These are phyloP conservation scores for Pteropus rufus DNA, from an alignment of 2,797 vertebrate species.

Conservation along the genomic window DNA sequence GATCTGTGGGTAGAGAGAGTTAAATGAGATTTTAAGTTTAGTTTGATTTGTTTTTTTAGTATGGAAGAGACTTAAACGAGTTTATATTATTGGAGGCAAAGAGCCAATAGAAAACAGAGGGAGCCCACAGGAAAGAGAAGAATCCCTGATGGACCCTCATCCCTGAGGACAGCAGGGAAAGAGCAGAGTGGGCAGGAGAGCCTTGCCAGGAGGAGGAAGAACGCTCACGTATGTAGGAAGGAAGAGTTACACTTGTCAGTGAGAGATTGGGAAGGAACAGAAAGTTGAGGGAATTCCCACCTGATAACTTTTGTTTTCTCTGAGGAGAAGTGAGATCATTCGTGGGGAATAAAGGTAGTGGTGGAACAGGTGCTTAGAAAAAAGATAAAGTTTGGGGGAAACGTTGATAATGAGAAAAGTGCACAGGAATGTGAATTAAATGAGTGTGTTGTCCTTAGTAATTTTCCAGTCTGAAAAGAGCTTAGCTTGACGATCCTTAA, in stretches of 20 bases:
- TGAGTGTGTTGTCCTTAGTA: not conserved
- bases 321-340: not conserved
- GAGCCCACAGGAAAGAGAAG: not conserved
- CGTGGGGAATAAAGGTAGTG: not conserved
- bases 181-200: not conserved
- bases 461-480: not conserved
- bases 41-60: not conserved
- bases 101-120: not conserved
- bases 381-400: not conserved
- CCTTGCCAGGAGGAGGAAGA: not conserved
- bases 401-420: not conserved
- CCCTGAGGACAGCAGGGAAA: not conserved
- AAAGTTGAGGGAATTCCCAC: not conserved
- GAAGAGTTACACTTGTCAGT: not conserved
- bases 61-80: not conserved
- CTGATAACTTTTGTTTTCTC: not conserved
- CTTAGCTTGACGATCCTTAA: not conserved
- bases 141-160: not conserved
- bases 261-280: not conserved
- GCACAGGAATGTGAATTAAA: not conserved
- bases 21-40: not conserved
- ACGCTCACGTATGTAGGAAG: not conserved
- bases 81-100: not conserved
- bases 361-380: not conserved
- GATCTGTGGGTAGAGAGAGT: not conserved